Conservation (phyloP, 2,888 invertebrate species). For the Tupiocoris notatus region DNA sequence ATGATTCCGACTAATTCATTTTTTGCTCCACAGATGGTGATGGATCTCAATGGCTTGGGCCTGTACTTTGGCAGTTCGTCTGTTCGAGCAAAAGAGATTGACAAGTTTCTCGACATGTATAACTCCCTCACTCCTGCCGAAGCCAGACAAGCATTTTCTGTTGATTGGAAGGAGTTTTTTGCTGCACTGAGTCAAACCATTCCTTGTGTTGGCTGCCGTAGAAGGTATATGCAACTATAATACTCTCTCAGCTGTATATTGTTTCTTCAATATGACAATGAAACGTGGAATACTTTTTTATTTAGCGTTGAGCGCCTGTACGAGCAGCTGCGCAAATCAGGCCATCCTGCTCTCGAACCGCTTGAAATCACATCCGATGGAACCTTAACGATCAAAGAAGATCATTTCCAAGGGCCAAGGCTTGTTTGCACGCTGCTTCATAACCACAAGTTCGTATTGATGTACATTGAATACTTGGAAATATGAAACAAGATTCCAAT, state of each 20-base stretch:
- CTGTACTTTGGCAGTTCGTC: conserved; percentile 78
- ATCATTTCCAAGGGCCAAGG: conserved; percentile 75
- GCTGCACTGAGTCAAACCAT: conserved; percentile 85
- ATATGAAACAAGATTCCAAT: too few relatives aligned
- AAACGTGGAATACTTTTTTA: conserved; percentile 51
- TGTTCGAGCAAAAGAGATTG: conserved; percentile 77
- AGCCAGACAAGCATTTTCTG: conserved; percentile 75
- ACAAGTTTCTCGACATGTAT: conserved; percentile 81
- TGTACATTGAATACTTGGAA: too few relatives aligned
- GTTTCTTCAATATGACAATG: too few relatives aligned
- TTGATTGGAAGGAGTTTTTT: conserved; percentile 77
- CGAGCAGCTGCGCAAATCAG: conserved; percentile 78
- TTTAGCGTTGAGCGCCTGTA: conserved; percentile 85
- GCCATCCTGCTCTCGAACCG: conserved; percentile 85
- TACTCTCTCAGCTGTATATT: too few relatives aligned
- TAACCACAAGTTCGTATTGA: conserved; percentile 76
- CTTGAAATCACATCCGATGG: conserved; percentile 69
- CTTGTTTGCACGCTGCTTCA: conserved; percentile 80
- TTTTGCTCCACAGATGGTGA: conserved; percentile 74
- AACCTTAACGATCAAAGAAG: conserved; percentile 74
- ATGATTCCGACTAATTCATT: background rate
- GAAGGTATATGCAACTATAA: conserved; percentile 67
- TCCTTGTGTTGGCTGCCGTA: conserved; percentile 90
- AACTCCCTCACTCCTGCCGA: conserved; percentile 74
- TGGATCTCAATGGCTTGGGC: conserved; percentile 85